A percentile compares a stretch with the other conserved stretches of the same genome.
Conservation (phyloP, 2,113 vertebrate species). For the Gila orcuttii region DNA sequence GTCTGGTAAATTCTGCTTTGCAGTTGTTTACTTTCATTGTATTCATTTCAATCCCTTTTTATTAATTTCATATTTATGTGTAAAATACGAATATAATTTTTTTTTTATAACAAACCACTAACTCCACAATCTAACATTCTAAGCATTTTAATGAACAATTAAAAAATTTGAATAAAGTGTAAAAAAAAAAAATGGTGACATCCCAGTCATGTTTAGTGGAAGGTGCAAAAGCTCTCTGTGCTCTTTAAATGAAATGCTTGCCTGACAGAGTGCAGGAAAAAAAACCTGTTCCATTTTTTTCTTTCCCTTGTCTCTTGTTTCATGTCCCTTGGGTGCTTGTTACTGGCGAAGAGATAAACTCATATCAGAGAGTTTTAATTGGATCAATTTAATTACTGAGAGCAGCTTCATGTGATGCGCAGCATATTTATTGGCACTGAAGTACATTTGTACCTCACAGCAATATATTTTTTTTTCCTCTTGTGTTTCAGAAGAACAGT, state of each 20-base stretch:
- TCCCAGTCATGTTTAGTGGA: background rate
- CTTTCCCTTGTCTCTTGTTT: constrained; percentile 29
- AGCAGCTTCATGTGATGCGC: constrained; percentile 38
- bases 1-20: background rate
- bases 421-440: constrained; percentile 45
- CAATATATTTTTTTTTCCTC: background rate
- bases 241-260: constrained; percentile 29
- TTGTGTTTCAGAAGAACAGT: constrained; percentile 7
- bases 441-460: constrained; percentile 43
- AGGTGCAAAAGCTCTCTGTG: background rate
- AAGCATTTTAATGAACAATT: background rate
- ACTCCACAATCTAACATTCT: background rate
- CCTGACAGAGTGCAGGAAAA: background rate
- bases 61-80: background rate
- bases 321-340: constrained; percentile 44
- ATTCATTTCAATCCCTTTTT: background rate
- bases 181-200: background rate
- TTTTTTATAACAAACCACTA: background rate
- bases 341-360: constrained; percentile 52
- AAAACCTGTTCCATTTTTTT: background rate
- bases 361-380: constrained; percentile 53
- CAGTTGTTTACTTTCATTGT: background rate
- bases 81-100: background rate
- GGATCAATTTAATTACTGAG: constrained; percentile 57
- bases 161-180: background rate